Evolutionary conservation across 2,113 vertebrate genomes (phyloP).

Genomic region (Sula dactylatra): DNA sequence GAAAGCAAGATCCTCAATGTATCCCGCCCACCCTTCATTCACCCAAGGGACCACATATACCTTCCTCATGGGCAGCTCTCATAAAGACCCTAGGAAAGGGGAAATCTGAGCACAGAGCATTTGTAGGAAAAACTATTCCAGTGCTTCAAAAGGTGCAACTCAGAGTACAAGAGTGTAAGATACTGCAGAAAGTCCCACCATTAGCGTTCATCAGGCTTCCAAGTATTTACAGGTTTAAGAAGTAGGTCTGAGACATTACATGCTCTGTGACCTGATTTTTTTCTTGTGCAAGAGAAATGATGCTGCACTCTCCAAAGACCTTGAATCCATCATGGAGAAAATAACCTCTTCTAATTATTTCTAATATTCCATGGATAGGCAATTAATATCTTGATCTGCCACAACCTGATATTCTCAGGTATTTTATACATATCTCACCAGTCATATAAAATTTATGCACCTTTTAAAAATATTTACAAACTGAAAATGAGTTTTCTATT

Average conservation of each 20-base stretch:
- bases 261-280: background rate
- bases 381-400: background rate
- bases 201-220: background rate
- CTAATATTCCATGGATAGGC: background rate
- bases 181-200: background rate
- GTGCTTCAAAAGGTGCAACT: background rate
- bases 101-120: background rate
- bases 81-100: background rate
- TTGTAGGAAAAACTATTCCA: background rate
- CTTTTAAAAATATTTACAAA: background rate
- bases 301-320: background rate
- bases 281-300: background rate
- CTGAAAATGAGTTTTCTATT: background rate
- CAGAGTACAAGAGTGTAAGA: background rate
- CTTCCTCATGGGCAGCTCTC: background rate
- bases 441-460: background rate
- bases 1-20: background rate
- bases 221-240: background rate
- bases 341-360: background rate
- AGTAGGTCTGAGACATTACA: background rate
- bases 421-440: background rate
- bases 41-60: rapidly evolving
- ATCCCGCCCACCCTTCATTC: background rate
- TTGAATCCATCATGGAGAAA: background rate
- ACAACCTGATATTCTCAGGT: background rate